phyloP scores from a whole-genome alignment of 1,140 invertebrate species.

The Meteorus sp. region DNA sequence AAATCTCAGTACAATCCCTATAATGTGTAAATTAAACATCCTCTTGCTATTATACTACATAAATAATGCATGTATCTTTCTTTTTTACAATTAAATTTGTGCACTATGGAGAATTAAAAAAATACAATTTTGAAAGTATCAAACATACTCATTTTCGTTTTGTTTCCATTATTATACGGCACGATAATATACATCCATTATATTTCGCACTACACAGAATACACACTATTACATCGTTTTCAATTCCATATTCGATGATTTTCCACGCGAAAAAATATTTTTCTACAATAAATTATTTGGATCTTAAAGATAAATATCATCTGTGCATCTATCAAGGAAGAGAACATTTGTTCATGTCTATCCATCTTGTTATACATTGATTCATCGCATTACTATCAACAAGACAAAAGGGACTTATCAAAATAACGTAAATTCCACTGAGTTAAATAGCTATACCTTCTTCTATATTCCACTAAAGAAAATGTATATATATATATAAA shows the following conservation, averaged over 20 bases:
- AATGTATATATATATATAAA: no score
- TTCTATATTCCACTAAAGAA: neutral
- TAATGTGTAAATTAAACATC: no score
- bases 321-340: neutral
- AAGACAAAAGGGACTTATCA: neutral
- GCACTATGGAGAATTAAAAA: conserved; percentile 22
- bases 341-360: no score
- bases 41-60: conserved; percentile 1
- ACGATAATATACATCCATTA: neutral
- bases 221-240: conserved; percentile 10
- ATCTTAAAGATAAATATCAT: neutral
- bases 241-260: conserved; percentile 3
- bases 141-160: neutral
- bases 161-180: neutral
- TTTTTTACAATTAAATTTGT: conserved; percentile 15
- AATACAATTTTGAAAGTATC: conserved; percentile 24
- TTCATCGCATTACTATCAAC: neutral
- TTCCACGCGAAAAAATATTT: neutral
- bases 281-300: neutral
- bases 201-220: neutral
- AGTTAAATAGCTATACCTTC: conserved; percentile 3
- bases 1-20: no score
- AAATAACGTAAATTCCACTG: conserved; percentile 21
- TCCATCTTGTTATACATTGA: neutral
- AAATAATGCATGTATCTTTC: conserved; percentile 13